These are phyloP conservation scores for Lepidurus apus DNA, from an alignment of 1,140 invertebrate genomes.

Conservation along the genomic window DNA sequence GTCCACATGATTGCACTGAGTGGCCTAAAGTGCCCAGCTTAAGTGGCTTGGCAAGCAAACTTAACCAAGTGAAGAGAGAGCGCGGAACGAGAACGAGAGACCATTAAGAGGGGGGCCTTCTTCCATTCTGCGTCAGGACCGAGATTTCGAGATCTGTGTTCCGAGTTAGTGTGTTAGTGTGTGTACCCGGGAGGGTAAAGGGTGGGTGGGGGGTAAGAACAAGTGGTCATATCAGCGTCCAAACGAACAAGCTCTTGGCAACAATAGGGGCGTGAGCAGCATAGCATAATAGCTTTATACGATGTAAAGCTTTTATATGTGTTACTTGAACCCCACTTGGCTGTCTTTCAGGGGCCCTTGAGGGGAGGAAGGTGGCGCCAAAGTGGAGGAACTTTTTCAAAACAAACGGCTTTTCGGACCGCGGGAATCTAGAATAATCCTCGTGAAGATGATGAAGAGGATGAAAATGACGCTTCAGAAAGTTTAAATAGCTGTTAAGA, in stretches of 20 bases:
- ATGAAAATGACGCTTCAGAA: too few species aligned
- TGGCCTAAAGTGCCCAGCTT: constrained; percentile 16
- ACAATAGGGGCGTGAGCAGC: constrained; percentile 20
- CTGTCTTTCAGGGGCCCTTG: too few species aligned
- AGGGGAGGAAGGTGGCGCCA: too few species aligned
- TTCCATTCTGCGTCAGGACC: neutral
- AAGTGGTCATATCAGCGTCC: constrained; percentile 10
- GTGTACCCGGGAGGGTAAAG: neutral
- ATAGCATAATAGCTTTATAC: neutral
- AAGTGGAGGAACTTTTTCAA: too few species aligned
- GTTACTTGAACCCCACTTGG: too few species aligned
- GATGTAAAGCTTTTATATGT: too few species aligned
- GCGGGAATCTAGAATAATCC: too few species aligned
- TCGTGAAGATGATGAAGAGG: too few species aligned
- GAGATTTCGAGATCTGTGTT: neutral
- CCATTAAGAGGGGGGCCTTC: neutral
- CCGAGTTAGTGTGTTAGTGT: neutral
- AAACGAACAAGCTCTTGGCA: constrained; percentile 5
- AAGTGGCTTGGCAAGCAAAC: constrained; percentile 21
- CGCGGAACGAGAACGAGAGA: neutral
- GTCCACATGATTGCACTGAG: neutral
- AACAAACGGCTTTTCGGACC: too few species aligned
- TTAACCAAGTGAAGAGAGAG: neutral
- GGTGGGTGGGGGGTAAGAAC: neutral
- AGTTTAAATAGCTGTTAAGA: too few species aligned